These are phyloP conservation scores for Papilio glaucus DNA, from an alignment of 1,140 invertebrate genomes.

Conservation along the genomic window DNA sequence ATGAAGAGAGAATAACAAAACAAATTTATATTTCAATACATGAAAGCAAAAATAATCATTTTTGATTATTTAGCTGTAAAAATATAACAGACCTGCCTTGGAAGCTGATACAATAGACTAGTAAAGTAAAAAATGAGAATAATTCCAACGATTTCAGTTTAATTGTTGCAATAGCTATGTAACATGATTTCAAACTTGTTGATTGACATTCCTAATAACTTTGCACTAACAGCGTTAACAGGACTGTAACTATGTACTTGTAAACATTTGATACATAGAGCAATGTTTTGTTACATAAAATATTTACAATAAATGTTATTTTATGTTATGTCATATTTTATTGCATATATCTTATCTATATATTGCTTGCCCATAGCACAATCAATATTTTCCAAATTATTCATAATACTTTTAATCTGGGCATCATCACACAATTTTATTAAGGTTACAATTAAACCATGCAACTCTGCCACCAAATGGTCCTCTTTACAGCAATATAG, in stretches of 20 bases:
- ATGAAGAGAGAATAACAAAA: too few relatives aligned
- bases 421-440: constrained; percentile 52
- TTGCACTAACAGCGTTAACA: neutral
- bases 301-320: constrained; percentile 23
- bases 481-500: constrained; percentile 55
- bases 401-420: constrained; percentile 48
- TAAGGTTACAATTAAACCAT: constrained; percentile 58
- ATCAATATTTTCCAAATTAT: constrained; percentile 6
- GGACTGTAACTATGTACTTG: neutral
- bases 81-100: too few relatives aligned
- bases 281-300: neutral
- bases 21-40: too few relatives aligned
- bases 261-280: neutral
- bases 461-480: constrained; percentile 43
- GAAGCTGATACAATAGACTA: constrained; percentile 18
- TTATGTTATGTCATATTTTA: constrained; percentile 40
- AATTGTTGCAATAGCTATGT: too few relatives aligned
- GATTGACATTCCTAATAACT: neutral
- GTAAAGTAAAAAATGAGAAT: too few relatives aligned
- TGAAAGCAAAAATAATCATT: too few relatives aligned
- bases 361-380: constrained; percentile 23
- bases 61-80: too few relatives aligned
- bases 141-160: too few relatives aligned
- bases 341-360: constrained; percentile 37
- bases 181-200: too few relatives aligned